These are phyloP conservation scores for Pteropus alecto DNA, from an alignment of 2,113 vertebrate species.

Conservation along the genomic window DNA sequence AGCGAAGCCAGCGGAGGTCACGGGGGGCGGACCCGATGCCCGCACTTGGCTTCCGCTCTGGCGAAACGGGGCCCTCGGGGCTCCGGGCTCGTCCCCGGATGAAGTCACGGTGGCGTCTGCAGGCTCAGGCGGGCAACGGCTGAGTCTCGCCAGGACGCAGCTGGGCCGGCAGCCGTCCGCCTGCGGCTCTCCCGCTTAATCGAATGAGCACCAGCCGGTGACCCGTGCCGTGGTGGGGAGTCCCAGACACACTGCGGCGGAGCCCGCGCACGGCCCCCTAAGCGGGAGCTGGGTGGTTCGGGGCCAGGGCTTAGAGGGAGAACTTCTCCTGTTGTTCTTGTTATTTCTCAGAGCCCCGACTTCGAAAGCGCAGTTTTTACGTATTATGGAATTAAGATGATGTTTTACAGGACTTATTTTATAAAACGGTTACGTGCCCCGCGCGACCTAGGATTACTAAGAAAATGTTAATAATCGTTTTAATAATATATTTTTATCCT, in stretches of 20 bases:
- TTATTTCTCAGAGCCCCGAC: neutral
- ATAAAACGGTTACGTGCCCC: neutral
- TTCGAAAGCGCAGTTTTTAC: neutral
- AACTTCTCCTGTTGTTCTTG: neutral
- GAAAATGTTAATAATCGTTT: neutral
- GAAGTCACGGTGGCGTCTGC: conserved; percentile 72
- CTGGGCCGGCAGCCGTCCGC: conserved; percentile 74
- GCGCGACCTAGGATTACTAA: neutral
- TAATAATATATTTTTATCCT: neutral
- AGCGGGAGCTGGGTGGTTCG: neutral
- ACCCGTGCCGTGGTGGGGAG: conserved; percentile 67
- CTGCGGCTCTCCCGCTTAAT: conserved; percentile 78
- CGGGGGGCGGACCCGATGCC: conserved; percentile 22
- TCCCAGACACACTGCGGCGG: conserved; percentile 48
- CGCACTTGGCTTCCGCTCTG: conserved; percentile 67
- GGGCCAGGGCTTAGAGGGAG: neutral
- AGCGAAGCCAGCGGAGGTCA: conserved; percentile 65
- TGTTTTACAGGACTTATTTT: neutral
- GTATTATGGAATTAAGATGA: neutral
- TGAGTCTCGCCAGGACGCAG: conserved; percentile 66
- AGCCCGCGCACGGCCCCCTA: conserved; percentile 10
- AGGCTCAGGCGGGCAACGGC: conserved; percentile 55
- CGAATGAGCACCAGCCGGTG: conserved; percentile 82
- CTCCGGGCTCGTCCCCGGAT: conserved; percentile 70
- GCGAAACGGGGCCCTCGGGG: conserved; percentile 68